Evolutionary conservation across 2,888 invertebrate genomes (phyloP), one percentile per base, ranked within the genome.

Genomic region (Barypeithes pellucidus): DNA sequence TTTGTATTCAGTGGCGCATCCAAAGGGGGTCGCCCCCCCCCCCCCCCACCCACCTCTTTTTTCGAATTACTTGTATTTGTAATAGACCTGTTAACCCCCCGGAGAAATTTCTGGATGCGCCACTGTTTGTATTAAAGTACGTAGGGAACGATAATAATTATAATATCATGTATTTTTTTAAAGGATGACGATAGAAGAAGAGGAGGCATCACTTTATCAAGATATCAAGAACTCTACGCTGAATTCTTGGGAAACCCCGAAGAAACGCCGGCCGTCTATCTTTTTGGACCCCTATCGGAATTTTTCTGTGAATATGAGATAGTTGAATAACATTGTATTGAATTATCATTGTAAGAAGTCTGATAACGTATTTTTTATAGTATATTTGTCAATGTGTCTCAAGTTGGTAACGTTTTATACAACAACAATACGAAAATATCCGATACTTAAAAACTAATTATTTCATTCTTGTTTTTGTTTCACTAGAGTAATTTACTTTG

Each of bases 221-320:
- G 95, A 83, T 95, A 95, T 83, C 93, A 95, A 84, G 95, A 95
- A 84, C 88, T 95, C 2, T 95, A 95, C 84, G 94, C 94, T 0
- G 91, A 93, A 85, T 95, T 93, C 87, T 88, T 95, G 74, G 94
- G 95, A 22, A 93, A 94, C 84, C 90, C 91, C 41, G 91, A 90
- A 78, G 93, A 94, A 70, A 89, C 91, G 79, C 89, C 91, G 73
- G 94, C 94, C 43, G 91, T 92, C 63, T 91, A 93, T 81, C 88
- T 95, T 14, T 95, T 95, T 84, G 95, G 95, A 52, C 95, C 95
- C 43, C 87, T 95, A 80, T 89, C 87, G 61, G 89, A 88, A 78
- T 84, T 88, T 70, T 87, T 86, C 60, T 80, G 78, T 62, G 75
- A 73, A 66, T 75, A 75, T 41, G 76, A 76, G 60, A 41, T 72